A percentile compares a stretch with the other conserved stretches of the same genome.
These are phyloP conservation scores for Drosophila aff. DNA, from an alignment of 1,140 invertebrate species.

Conservation along the genomic window DNA sequence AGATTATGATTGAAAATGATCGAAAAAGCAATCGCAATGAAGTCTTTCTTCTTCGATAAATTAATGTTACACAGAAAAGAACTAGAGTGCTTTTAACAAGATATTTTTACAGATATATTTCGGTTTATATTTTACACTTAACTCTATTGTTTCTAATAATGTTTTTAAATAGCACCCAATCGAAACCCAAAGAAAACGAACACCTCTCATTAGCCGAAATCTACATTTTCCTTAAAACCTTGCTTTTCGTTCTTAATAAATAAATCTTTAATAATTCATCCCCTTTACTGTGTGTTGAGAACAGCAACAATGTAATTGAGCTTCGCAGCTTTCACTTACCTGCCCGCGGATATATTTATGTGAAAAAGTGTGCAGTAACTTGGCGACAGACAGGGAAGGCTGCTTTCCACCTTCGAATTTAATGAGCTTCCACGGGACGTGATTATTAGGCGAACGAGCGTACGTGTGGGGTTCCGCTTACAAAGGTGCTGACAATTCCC, in stretches of 20 bases:
- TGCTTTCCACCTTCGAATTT: slow-evolving; percentile 59
- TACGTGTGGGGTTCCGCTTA: slow-evolving; percentile 38
- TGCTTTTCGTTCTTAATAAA: neutral
- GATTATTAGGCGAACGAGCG: slow-evolving; percentile 57
- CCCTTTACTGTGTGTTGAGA: slow-evolving; percentile 1
- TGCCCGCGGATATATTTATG: slow-evolving; percentile 11
- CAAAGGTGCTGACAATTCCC: slow-evolving; percentile 46
- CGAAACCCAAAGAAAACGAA: too few relatives aligned
- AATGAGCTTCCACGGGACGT: slow-evolving; percentile 57
- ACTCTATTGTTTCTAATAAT: neutral
- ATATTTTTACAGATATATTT: neutral
- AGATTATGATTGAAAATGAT: neutral
- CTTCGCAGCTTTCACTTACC: slow-evolving; percentile 23
- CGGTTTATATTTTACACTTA: neutral
- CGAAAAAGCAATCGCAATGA: slow-evolving; percentile 1
- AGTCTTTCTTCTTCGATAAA: neutral
- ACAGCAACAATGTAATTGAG: slow-evolving; percentile 19
- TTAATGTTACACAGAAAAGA: neutral
- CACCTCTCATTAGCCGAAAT: neutral
- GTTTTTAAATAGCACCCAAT: neutral
- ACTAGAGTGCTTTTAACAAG: neutral
- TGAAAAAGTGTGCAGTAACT: slow-evolving; percentile 26
- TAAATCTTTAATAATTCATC: neutral
- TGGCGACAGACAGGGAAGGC: slow-evolving; percentile 36
- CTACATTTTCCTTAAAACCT: neutral